Conservation (phyloP, 2,888 invertebrate genomes). For the Oscheius onirici region DNA sequence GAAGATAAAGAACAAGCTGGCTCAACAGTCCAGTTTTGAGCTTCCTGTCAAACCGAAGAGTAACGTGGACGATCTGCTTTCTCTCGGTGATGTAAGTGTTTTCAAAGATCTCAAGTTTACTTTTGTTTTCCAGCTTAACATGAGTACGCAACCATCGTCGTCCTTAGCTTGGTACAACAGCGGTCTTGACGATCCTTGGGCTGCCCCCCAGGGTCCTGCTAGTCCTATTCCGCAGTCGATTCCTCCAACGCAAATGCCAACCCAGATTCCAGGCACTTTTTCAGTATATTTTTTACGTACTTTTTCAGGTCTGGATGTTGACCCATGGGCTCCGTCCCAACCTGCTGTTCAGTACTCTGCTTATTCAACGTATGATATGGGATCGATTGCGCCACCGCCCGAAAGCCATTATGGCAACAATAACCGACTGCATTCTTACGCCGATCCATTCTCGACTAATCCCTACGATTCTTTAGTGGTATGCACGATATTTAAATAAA, state of each 20-base stretch:
- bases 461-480: constrained; percentile 18
- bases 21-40: background rate
- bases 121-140: background rate
- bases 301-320: constrained; percentile 73
- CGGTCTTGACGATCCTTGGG: constrained; percentile 40
- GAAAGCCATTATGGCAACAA: background rate
- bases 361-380: constrained; percentile 61
- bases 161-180: constrained; percentile 27
- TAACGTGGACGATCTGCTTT: constrained; percentile 67
- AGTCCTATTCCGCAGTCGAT: background rate
- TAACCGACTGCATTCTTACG: background rate
- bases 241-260: constrained; percentile 12
- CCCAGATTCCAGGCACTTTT: background rate
- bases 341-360: background rate
- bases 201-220: background rate
- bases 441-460: constrained; percentile 55
- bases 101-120: no score
- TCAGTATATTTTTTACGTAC: background rate
- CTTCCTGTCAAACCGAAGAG: constrained; percentile 50
- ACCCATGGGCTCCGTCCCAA: constrained; percentile 71
- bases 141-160: constrained; percentile 24
- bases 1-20: background rate
- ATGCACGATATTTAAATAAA: no score
- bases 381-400: constrained; percentile 34
- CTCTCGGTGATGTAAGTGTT: constrained; percentile 48